Percentiles rank a stretch among this genome's conserved stretches.
Conservation (phyloP, 2,888 invertebrate genomes). For the Bugulina stolonifera region DNA sequence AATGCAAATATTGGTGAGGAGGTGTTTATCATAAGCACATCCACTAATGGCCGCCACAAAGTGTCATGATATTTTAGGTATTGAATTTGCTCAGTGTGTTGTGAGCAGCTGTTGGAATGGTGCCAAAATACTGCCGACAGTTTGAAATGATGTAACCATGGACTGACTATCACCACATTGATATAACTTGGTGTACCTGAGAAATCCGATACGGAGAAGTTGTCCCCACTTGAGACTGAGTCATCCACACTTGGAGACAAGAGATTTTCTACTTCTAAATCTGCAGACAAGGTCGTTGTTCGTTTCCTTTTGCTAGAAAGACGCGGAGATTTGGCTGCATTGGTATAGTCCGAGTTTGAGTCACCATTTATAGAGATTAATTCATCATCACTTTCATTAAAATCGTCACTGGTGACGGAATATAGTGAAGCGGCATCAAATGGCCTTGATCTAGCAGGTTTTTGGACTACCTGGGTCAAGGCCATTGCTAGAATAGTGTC, state of each 20-base stretch:
- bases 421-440: constrained; percentile 20
- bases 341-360: constrained; percentile 1
- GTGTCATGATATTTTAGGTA: too few species aligned
- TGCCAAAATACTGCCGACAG: too few species aligned
- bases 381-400: constrained; percentile 24
- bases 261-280: constrained; percentile 2
- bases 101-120: too few species aligned
- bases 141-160: too few species aligned
- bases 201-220: constrained; percentile 17
- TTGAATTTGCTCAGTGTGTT: too few species aligned
- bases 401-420: constrained; percentile 16
- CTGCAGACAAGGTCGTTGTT: constrained; percentile 6
- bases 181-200: not conserved
- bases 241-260: constrained; percentile 20
- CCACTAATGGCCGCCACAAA: too few species aligned
- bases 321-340: not conserved
- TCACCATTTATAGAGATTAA: constrained; percentile 23
- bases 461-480: not conserved
- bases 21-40: too few species aligned
- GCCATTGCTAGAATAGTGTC: not conserved
- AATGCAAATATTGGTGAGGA: too few species aligned
- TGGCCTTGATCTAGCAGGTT: not conserved
- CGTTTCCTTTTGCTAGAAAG: constrained; percentile 19
- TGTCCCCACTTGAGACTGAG: constrained; percentile 14
- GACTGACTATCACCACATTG: not conserved